A percentile compares a stretch with the other conserved stretches of the same genome.
Conservation (phyloP, 2,113 vertebrate genomes). For the Antidorcas marsupialis region DNA sequence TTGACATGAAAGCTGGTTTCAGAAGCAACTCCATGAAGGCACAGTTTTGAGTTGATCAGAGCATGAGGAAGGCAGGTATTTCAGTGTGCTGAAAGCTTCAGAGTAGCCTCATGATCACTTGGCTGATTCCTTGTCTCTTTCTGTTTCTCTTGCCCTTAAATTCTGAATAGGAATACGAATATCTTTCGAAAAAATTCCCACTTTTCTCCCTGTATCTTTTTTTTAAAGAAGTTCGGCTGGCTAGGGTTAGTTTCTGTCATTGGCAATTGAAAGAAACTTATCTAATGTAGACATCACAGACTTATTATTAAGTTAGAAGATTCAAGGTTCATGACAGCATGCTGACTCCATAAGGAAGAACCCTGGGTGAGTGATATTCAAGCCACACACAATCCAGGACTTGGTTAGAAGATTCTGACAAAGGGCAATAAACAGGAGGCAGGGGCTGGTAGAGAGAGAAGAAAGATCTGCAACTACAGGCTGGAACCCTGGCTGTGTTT, state of each 20-base stretch:
- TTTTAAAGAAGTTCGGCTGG: neutral
- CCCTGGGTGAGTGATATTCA: neutral
- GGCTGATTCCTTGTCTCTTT: neutral
- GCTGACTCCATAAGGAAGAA: neutral
- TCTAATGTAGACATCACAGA: neutral
- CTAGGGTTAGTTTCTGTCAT: neutral
- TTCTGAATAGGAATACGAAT: neutral
- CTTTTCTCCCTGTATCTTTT: neutral
- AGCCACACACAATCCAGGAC: neutral
- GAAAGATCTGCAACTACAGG: neutral
- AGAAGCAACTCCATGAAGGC: neutral
- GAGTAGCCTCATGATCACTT: neutral
- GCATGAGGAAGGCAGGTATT: neutral
- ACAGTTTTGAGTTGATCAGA: neutral
- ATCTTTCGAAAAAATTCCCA: neutral
- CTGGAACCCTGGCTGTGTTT: slow-evolving; percentile 35
- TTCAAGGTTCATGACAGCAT: neutral
- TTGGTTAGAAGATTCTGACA: neutral
- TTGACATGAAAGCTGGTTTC: slow-evolving; percentile 16
- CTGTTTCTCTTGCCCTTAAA: neutral
- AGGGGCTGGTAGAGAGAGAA: neutral
- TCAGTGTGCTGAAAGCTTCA: neutral
- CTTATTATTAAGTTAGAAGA: neutral
- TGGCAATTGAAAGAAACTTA: neutral
- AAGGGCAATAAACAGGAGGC: neutral